Conservation (phyloP, 2,113 vertebrate species). For the Oreotrochilus melanogaster region DNA sequence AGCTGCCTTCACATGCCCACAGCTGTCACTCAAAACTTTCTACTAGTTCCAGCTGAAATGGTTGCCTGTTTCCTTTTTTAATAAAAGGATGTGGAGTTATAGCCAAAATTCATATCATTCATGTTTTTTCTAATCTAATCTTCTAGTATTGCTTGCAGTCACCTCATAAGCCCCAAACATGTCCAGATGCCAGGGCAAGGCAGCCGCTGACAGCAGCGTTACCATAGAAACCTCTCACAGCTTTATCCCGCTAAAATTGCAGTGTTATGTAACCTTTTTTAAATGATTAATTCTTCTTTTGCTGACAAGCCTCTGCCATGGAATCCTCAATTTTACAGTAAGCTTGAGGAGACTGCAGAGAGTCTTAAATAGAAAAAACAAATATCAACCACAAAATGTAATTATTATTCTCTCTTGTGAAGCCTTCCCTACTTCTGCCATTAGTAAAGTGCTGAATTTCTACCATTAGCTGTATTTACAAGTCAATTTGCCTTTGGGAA, state of each 20-base stretch:
- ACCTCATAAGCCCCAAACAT: not conserved
- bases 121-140: not conserved
- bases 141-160: not conserved
- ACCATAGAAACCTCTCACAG: conserved; percentile 46
- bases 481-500: not conserved
- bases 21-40: not conserved
- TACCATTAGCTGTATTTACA: not conserved
- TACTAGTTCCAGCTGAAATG: not conserved
- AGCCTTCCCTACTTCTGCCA: not conserved
- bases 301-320: not conserved
- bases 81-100: not conserved
- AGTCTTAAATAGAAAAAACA: not conserved
- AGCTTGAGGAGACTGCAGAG: not conserved
- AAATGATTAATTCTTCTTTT: not conserved
- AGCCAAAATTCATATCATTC: not conserved
- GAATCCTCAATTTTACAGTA: not conserved
- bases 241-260: not conserved
- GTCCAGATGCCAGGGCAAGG: not conserved
- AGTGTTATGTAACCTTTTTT: not conserved
- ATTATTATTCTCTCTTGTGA: not conserved
- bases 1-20: not conserved
- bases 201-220: not conserved
- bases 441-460: not conserved
- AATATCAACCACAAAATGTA: not conserved
- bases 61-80: not conserved